Conservation (phyloP, 2,113 vertebrate genomes). For the Sterrhoptilus dennistouni region DNA sequence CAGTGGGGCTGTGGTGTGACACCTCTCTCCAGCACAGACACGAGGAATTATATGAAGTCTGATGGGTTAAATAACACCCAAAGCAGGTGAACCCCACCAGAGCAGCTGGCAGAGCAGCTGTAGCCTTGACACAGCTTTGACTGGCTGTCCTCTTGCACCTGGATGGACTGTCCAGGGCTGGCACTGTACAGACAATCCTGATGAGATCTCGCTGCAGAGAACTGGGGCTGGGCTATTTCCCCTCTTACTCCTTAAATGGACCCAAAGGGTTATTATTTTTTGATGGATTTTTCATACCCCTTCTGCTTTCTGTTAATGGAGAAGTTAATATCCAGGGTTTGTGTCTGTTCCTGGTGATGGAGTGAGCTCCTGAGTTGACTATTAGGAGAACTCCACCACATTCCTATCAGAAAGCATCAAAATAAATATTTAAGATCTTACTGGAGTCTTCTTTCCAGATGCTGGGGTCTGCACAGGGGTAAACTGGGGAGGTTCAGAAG, state of each 20-base stretch:
- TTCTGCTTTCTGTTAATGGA: not conserved
- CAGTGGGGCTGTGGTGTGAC: not conserved
- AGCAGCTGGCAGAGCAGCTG: not conserved
- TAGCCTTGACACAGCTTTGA: not conserved
- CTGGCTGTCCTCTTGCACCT: not conserved
- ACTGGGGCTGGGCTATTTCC: not conserved
- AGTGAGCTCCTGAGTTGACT: not conserved
- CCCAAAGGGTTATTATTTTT: not conserved
- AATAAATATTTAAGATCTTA: not conserved
- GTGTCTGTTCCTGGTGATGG: rapidly evolving
- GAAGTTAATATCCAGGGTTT: rapidly evolving
- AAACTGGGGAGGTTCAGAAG: not conserved
- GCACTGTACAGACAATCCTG: not conserved
- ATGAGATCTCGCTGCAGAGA: not conserved
- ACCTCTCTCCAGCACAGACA: not conserved
- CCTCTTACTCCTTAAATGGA: not conserved
- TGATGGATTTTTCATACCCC: rapidly evolving
- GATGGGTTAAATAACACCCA: not conserved
- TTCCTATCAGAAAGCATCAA: not conserved
- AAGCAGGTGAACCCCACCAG: not conserved
- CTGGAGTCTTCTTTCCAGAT: not conserved
- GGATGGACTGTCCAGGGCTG: not conserved
- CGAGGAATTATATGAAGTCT: rapidly evolving
- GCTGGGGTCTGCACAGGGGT: not conserved
- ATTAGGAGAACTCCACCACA: not conserved